Evolutionary conservation across 2,888 invertebrate species (phyloP).

Genomic region (Acrobasis consociella): DNA sequence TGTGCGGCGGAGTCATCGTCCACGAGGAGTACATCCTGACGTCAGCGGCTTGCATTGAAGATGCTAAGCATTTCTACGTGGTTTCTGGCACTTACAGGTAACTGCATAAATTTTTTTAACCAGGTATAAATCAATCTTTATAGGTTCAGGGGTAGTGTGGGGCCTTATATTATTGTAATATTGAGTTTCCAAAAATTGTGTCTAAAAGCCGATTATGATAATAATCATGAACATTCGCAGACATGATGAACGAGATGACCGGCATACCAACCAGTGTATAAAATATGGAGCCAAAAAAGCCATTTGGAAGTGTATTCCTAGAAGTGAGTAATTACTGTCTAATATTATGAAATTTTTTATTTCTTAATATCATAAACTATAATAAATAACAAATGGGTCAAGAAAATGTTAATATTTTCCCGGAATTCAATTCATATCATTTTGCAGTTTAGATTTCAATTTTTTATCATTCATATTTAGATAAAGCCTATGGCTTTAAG

Average conservation of each 20-base stretch:
- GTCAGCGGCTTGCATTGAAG: slow-evolving; percentile 61
- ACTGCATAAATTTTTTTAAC: not conserved
- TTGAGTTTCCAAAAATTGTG: no score
- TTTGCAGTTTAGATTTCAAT: no score
- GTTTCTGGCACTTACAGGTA: slow-evolving; percentile 57
- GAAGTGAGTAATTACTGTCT: slow-evolving; percentile 47
- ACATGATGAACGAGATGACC: slow-evolving; percentile 47
- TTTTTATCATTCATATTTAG: no score
- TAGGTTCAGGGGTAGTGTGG: not conserved
- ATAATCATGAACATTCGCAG: slow-evolving; percentile 31
- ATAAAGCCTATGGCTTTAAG: no score
- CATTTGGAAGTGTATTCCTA: slow-evolving; percentile 62
- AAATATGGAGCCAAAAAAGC: slow-evolving; percentile 63
- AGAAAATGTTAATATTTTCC: no score
- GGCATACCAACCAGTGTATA: slow-evolving; percentile 49
- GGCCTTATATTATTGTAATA: no score
- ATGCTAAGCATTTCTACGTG: slow-evolving; percentile 53
- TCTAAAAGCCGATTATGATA: not conserved
- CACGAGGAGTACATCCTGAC: slow-evolving; percentile 60
- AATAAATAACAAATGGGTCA: no score
- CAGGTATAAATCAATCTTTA: no score
- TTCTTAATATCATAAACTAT: no score
- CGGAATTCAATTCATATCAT: no score
- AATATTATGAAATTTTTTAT: not conserved
- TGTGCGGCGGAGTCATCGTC: slow-evolving; percentile 59